Evolutionary conservation across 2,888 invertebrate species (phyloP).

Genomic region (Tanypteryx hageni): DNA sequence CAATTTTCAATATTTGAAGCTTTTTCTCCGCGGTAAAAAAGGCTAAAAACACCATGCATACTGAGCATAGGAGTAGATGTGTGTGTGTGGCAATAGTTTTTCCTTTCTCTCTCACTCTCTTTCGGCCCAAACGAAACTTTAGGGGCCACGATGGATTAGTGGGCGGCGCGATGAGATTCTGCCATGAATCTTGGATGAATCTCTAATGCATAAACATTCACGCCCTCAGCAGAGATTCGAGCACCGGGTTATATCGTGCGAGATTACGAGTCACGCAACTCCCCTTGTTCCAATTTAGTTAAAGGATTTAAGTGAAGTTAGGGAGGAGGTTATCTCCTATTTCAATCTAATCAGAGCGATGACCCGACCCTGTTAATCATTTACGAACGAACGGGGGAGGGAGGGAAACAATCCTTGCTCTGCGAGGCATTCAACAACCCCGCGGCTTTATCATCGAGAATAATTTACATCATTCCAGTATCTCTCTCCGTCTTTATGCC

Average conservation of each 20-base stretch:
- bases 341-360: conserved; percentile 51
- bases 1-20: background rate
- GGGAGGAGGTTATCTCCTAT: conserved; percentile 4
- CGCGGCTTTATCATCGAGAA: conserved; percentile 8
- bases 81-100: background rate
- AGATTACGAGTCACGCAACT: conserved; percentile 51
- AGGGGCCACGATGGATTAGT: background rate
- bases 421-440: conserved; percentile 16
- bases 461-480: background rate
- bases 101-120: background rate
- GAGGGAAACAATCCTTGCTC: conserved; percentile 42
- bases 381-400: conserved; percentile 4
- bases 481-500: background rate
- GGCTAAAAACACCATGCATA: background rate
- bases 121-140: background rate
- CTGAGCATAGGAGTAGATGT: background rate
- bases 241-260: background rate
- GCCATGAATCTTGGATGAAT: conserved; percentile 21
- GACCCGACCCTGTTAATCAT: conserved; percentile 58
- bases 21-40: background rate
- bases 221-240: background rate
- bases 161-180: conserved; percentile 2
- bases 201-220: conserved; percentile 15
- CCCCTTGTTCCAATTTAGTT: conserved; percentile 48
- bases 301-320: conserved; percentile 25